A percentile compares a stretch with the other conserved stretches of the same genome.
These are phyloP conservation scores for Clytia hemisphaerica DNA, from an alignment of 30 jellyfish, hydroid and myxozoan genomes.

Conservation along the genomic window DNA sequence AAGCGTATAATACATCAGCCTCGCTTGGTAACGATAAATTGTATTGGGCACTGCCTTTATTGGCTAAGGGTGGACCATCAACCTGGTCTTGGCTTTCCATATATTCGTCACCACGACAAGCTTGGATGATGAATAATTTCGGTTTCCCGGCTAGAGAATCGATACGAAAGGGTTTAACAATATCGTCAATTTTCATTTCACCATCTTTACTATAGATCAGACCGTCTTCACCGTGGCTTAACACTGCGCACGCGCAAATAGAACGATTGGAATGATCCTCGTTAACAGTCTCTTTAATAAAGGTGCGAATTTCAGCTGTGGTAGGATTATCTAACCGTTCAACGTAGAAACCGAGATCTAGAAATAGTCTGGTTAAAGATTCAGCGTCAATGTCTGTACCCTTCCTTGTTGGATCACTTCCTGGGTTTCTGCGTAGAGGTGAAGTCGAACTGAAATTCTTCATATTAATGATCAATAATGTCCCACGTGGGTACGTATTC, in stretches of 20 bases:
- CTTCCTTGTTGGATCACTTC: no score
- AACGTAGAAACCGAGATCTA: slow-evolving; percentile 11
- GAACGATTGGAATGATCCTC: not conserved
- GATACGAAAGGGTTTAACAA: not conserved
- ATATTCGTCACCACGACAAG: slow-evolving; percentile 11
- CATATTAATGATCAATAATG: not conserved
- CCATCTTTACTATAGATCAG: slow-evolving; percentile 12
- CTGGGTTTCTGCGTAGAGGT: not conserved
- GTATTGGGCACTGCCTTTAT: not conserved
- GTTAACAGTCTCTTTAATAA: not conserved
- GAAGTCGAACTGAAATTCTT: not conserved
- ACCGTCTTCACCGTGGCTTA: slow-evolving; percentile 18
- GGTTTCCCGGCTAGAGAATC: slow-evolving; percentile 26
- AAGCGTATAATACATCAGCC: slow-evolving; percentile 19
- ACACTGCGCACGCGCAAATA: not conserved
- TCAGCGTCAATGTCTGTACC: slow-evolving; percentile 24
- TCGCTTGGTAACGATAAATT: slow-evolving; percentile 18
- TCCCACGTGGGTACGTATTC: slow-evolving; percentile 28
- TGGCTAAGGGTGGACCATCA: not conserved
- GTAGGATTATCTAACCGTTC: slow-evolving; percentile 20
- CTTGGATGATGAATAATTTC: slow-evolving; percentile 22
- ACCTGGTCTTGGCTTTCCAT: slow-evolving; percentile 23
- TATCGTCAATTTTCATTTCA: not conserved
- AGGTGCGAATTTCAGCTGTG: not conserved
- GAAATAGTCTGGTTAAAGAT: not conserved